Base-by-base conservation (phyloP, 2,888 invertebrate genomes). In the Caenorhabditis sp. region DNA sequence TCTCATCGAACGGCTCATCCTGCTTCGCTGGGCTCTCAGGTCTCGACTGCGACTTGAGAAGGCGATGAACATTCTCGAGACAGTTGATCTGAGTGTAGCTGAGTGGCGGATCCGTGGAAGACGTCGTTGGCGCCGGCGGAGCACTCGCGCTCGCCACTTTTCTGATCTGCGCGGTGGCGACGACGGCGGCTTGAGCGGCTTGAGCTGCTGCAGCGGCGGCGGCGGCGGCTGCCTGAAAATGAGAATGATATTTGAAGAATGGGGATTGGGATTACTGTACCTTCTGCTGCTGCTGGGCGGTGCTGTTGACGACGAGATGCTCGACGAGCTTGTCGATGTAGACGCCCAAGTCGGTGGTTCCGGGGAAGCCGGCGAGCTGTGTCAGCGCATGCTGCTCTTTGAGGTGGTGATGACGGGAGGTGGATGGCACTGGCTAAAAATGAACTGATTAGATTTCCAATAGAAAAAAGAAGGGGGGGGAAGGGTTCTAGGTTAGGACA, bases 61-160 rank as follows among this genome's bases (percentile, higher is more conserved):
- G 73, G 11, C 88, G 86, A 43, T 84, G 85, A 61, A 88, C 88
- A 71, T 88, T 89, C 78, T 88, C 88, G 55, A 89, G 73, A 41
- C 87, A 88, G 74, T 87, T 88, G 77, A 88, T 88, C 74, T 88
- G 85, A 24, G 62, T 80, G 68, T 81, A 83, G 35, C 78, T 70
- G 17, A 81, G 61, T 17, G 83, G 80, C 45, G 79, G 79, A 53
- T 80, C 82, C 20, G 74, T 15, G 2, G 52, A 43, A 5, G 78
- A 50, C 9, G 71, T 56, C 8, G 61, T 37, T 17, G 68, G 53
- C 3, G 66, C 46, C 5, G 66, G 15, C 1, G 46, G 24, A n/a
- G 48, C 2, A n/a, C n/a, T n/a, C 1, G 65, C 65, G 15, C 63
- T 59, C 8, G 58, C 66, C 11, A 50, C 63, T 52, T 62, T 62